phyloP scores from a whole-genome alignment of 2,113 vertebrate genomes.

The Lophochroa leadbeateri region DNA sequence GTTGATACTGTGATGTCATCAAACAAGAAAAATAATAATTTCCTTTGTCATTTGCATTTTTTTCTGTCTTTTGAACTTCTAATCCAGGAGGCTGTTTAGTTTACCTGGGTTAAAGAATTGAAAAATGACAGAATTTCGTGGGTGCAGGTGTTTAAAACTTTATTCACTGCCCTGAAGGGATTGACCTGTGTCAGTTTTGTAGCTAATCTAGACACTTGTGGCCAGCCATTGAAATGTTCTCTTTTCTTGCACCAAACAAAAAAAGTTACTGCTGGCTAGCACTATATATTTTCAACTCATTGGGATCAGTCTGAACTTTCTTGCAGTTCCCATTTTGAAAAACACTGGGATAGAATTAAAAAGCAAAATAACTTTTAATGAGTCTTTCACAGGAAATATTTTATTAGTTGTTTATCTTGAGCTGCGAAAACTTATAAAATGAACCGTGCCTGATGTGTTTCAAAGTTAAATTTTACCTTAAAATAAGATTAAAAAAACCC shows the following conservation, averaged over 20 bases:
- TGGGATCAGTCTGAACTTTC: not conserved
- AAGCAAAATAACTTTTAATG: not conserved
- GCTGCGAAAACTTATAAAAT: not conserved
- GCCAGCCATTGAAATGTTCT: not conserved
- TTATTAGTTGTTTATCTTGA: not conserved
- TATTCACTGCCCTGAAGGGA: not conserved
- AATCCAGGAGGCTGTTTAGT: rapidly evolving
- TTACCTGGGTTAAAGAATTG: not conserved
- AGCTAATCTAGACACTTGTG: not conserved
- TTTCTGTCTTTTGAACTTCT: not conserved
- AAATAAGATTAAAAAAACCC: not conserved
- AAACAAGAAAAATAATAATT: not conserved
- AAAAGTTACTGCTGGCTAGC: not conserved
- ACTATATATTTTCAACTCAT: not conserved
- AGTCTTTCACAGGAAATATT: not conserved
- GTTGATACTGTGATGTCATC: not conserved
- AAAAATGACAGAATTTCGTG: not conserved
- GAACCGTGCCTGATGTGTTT: not conserved
- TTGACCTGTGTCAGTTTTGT: not conserved
- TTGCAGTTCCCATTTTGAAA: not conserved
- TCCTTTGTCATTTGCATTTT: not conserved
- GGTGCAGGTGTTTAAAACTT: not conserved
- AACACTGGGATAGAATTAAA: not conserved
- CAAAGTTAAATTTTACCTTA: not conserved
- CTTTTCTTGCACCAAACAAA: not conserved